Base-by-base conservation (phyloP, 37 sponge, comb jelly and placozoan species). In the Lycopodina hypogea region DNA sequence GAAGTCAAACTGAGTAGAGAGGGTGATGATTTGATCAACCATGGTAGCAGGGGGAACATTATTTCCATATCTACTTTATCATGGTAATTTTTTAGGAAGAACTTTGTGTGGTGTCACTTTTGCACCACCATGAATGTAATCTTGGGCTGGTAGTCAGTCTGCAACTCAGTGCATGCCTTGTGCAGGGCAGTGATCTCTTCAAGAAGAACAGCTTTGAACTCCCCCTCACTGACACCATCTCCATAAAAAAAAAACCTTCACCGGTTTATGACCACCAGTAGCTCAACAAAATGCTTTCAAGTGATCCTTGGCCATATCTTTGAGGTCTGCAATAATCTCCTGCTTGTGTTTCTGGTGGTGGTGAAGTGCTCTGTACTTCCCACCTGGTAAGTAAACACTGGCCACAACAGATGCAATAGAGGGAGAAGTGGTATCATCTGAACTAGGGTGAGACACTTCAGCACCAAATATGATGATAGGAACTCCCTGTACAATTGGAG, bases 221-320 rank as follows among this genome's bases (percentile, higher is more conserved):
- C 90, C 0, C 95, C 95, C 60, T 94, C 95, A 38, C 85, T 83
- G 15, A 94, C 88, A 33, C 95, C 95, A 78, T 94, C 95, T 26
- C 95, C 72, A 78, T 90, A 94, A n/a, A 69, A 90, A 90, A 40
- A 94, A 81, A 24, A 94, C 87, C 14, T 85, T 73, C 33, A 52
- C 55, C 3, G 95, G 95, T 63, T 90, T 84, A 0, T 32, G n/a
- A n/a, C n/a, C 35, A 29, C 62, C 50, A 29, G 70, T 69, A 35
- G 18, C 65, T 29, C 56, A 64, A 38, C 76, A 81, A 78, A 90
- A 94, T 35, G 76, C 85, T 0, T 57, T 41, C 51, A 94, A 65
- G 60, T 84, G 55, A n/a, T 81, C 84, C 33, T 30, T 45, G 28
- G n/a, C n/a, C n/a, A n/a, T n/a, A n/a, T n/a, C n/a, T n/a, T n/a